These are phyloP conservation scores for Mungos mungo DNA, from an alignment of 2,113 vertebrate species.

Conservation along the genomic window DNA sequence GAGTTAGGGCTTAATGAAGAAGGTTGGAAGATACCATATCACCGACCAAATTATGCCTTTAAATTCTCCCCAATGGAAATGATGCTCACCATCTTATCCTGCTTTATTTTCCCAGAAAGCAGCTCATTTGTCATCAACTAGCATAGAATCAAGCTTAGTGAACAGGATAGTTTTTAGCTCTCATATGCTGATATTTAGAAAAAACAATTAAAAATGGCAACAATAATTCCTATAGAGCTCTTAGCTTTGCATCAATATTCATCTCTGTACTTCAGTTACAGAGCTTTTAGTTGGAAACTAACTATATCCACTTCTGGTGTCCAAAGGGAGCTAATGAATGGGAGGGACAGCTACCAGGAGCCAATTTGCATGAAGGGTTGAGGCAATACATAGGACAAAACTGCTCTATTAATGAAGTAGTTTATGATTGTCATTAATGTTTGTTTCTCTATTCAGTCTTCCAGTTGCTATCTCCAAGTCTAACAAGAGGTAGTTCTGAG, in stretches of 20 bases:
- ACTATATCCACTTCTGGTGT: not conserved
- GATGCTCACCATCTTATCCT: not conserved
- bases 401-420: not conserved
- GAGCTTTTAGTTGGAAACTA: not conserved
- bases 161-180: not conserved
- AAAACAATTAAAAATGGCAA: not conserved
- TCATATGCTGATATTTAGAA: not conserved
- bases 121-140: not conserved
- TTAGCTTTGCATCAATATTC: not conserved
- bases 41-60: not conserved
- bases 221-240: not conserved
- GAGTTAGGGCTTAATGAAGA: not conserved
- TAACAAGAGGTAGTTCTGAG: not conserved
- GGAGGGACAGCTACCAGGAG: not conserved
- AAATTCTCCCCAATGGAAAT: not conserved
- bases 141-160: not conserved
- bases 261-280: not conserved
- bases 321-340: not conserved
- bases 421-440: not conserved
- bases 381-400: not conserved
- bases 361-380: not conserved
- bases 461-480: not conserved
- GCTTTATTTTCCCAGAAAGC: not conserved
- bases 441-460: not conserved
- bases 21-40: not conserved